Base-by-base conservation (phyloP, 2,888 invertebrate species). In the Amiota mariae region DNA sequence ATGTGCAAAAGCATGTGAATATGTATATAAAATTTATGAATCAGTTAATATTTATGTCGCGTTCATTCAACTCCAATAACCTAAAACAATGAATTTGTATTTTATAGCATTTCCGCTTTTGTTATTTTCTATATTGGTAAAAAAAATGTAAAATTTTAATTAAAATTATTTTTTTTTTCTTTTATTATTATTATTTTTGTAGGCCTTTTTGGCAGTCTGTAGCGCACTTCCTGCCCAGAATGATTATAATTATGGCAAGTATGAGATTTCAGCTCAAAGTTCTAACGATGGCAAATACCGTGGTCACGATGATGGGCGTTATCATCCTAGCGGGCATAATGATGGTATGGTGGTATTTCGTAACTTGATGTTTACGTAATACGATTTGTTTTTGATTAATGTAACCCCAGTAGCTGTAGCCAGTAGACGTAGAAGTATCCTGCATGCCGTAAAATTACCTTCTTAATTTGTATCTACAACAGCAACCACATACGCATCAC, bases 261-360 rank as follows among this genome's bases (percentile, higher is more conserved):
- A 88, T 88, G 80, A 79, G 80, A 85, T 80, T 86, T 81, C 87
- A 79, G 77, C 75, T 70, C 78, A 78, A 75, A 75, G 76, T 66
- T 75, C 76, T 70, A 82, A 79, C 75, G 88, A 86, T 77, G 89
- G 88, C 80, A 83, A 76, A 80, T 88, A 89, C 78, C 82, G 74
- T 75, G 81, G 82, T 61, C 77, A 72, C 57, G 78, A 81, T 73
- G 85, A 88, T 81, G 87, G 88, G 81, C 84, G 81, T 51, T 88
- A 88, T 79, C 82, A 83, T 80, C 79, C 80, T 18, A 78, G 70
- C 74, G 76, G 81, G 13, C 80, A 80, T 48, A 81, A 79, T 63
- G 88, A 87, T 88, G 89, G 89, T 80, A 79, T 63, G 88, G 86
- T 88, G 89, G 89, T 89, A 88, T 87, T 82, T 81, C 75, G 76